Conservation (phyloP, 2,113 vertebrate genomes). For the Psittacula cyanocephala region DNA sequence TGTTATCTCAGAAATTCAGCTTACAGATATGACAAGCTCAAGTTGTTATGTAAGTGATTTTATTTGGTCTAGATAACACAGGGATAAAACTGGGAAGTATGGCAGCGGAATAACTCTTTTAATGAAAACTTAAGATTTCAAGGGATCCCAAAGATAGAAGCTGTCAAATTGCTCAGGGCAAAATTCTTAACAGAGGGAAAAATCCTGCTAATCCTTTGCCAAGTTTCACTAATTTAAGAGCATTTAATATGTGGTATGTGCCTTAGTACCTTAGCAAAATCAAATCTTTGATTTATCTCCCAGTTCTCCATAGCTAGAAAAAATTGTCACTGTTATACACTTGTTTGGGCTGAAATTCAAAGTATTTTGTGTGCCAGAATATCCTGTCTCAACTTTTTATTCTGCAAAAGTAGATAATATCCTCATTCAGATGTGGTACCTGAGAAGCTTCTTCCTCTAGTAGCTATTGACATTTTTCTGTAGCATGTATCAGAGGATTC, state of each 20-base stretch:
- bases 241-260: not conserved
- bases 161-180: conserved; percentile 23
- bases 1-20: conserved; percentile 71
- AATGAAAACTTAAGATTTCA: conserved; percentile 27
- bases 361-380: not conserved
- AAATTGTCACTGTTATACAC: not conserved
- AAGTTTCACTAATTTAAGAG: not conserved
- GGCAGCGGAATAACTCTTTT: conserved; percentile 31
- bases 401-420: not conserved
- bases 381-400: not conserved
- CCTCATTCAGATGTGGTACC: not conserved
- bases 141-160: conserved; percentile 29
- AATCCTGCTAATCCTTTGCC: not conserved
- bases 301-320: not conserved
- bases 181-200: not conserved
- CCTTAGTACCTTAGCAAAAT: not conserved
- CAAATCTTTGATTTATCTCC: not conserved
- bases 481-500: not conserved
- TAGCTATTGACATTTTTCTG: not conserved
- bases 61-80: conserved; percentile 60
- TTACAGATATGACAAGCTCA: conserved; percentile 55
- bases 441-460: not conserved
- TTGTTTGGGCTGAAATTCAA: not conserved
- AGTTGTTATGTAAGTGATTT: conserved; percentile 66
- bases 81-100: conserved; percentile 7